Evolutionary conservation across 2,888 invertebrate genomes (phyloP).

Genomic region (Monochamus alternatus): DNA sequence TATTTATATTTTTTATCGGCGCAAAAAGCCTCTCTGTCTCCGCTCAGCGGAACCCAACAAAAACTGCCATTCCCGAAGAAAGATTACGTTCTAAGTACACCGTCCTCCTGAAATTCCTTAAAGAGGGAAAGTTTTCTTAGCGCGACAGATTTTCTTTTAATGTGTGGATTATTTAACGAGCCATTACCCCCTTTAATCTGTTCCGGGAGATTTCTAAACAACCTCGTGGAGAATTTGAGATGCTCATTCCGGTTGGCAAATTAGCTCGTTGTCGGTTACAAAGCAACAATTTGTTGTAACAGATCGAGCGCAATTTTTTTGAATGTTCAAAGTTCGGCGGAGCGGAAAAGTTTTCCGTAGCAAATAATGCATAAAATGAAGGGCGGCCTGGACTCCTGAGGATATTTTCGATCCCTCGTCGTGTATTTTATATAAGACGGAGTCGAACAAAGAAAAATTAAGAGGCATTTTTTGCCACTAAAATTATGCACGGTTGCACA

Average conservation of each 20-base stretch:
- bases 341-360: neutral
- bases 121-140: conserved; percentile 33
- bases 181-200: conserved; percentile 36
- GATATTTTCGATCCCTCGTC: neutral
- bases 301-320: conserved; percentile 16
- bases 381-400: neutral
- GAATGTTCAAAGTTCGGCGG: neutral
- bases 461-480: no score
- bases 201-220: conserved; percentile 34
- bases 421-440: neutral
- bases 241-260: conserved; percentile 23
- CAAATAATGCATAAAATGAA: neutral
- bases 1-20: neutral
- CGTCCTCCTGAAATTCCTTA: conserved; percentile 23
- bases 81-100: conserved; percentile 23
- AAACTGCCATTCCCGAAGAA: conserved; percentile 6
- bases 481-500: no score
- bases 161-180: conserved; percentile 40
- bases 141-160: conserved; percentile 39
- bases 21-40: neutral
- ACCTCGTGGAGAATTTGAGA: conserved; percentile 30
- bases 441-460: no score
- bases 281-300: conserved; percentile 28
- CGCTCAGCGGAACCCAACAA: neutral
- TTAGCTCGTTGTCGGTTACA: conserved; percentile 27